These are phyloP conservation scores for Tetragnatha versicolor DNA, from an alignment of 1,140 invertebrate genomes.

Conservation along the genomic window DNA sequence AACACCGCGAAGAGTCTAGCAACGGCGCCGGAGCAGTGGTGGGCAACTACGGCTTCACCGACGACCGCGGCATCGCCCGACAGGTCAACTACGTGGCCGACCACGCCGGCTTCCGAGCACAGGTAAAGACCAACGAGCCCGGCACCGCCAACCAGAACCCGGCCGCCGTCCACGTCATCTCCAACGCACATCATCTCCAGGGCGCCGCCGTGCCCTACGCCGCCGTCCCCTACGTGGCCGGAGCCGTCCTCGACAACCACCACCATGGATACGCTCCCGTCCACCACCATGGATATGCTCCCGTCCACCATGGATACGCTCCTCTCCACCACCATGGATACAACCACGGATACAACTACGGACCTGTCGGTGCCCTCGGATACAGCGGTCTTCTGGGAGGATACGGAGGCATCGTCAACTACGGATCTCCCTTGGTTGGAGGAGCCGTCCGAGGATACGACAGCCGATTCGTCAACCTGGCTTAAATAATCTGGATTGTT, in stretches of 20 bases:
- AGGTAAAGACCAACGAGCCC: too few relatives aligned
- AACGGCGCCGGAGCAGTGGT: too few relatives aligned
- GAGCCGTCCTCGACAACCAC: too few relatives aligned
- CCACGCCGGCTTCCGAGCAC: too few relatives aligned
- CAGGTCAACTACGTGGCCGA: too few relatives aligned
- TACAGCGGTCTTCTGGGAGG: neutral
- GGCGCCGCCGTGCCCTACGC: neutral
- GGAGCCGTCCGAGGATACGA: conserved; percentile 9
- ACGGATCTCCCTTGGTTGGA: conserved; percentile 9
- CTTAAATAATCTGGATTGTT: neutral
- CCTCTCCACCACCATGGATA: neutral
- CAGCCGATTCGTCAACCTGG: neutral
- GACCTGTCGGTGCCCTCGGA: neutral
- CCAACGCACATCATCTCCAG: neutral
- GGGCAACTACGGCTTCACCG: too few relatives aligned
- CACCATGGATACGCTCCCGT: too few relatives aligned
- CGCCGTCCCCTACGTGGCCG: too few relatives aligned
- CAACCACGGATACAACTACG: neutral
- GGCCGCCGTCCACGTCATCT: conserved; percentile 5
- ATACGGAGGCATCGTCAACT: neutral
- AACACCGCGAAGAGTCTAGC: neutral
- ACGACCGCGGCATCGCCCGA: too few relatives aligned
- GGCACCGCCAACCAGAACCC: conserved; percentile 10
- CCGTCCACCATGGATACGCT: too few relatives aligned
- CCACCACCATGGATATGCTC: too few relatives aligned